Evolutionary conservation across 2,797 vertebrate species (phyloP), one percentile per base, ranked within the genome.

Genomic region (Mormyrops attenuatus): DNA sequence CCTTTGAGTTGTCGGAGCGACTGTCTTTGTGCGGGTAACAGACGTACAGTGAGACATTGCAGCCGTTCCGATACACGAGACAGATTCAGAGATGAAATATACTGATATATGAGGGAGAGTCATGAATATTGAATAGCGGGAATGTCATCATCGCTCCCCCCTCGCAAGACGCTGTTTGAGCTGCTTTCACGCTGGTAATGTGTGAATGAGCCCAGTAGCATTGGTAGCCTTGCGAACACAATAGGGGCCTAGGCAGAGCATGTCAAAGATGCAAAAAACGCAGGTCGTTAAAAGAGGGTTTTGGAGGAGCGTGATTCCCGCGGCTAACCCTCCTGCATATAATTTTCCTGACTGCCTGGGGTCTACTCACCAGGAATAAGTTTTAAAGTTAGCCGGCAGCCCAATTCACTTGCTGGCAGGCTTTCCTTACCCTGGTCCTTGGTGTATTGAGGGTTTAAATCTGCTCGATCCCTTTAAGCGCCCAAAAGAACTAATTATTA

Each of bases 61-160:
- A 60, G 85, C 34, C 52, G 26, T 38, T 17, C 52, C 15, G 52
- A 87, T 57, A 38, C 50, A 57, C 52, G 15, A 5, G 85, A 87
- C 84, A 30, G 84, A 87, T 60, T 87, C 85, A 11, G 53, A 87
- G 53, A 60, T 6, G 53, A 87, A 60, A 89, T 49, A 15, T 50
- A 63, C 80, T 26, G 47, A 85, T 85, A 85, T 49, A 85, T 13
- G 47, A 47, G 82, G 11, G 41, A 85, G 44, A 50, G 41, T 22
- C 9, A 49, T 89, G 77, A 89, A 89, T 87, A 87, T 87, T 87
- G 34, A 87, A 87, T 85, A 44, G 5, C n/a, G 17, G 77, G 53
- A 63, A 60, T 55, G n/a, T 20, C 44, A 49, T 34, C 66, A 50
- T 84, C 49, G 8, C 38, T 26, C 38, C 41, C 30, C 60, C 55